Evolutionary conservation across 2,888 invertebrate species (phyloP), one percentile per base, ranked within the genome.

Genomic region (Suillia variegata): DNA sequence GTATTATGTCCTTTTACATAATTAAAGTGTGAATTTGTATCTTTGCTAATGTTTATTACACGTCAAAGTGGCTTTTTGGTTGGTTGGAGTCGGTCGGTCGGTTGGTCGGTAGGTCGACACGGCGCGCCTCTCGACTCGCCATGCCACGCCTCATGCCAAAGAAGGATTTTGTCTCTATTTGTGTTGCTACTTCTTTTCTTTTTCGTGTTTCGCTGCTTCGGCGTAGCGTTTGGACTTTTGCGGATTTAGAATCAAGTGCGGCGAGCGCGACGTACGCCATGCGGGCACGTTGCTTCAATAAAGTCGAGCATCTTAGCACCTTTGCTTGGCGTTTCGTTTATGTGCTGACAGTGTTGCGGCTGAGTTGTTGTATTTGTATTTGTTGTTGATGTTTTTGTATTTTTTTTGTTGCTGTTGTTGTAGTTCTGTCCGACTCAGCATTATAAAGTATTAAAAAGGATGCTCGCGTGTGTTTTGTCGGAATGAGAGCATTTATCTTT

Each of bases 401-500:
- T n/a, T n/a, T n/a, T n/a, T n/a, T n/a, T n/a, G 45, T 34, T 58
- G 22, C 33, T 47, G 20, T 26, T 42, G 45, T 34, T 47, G 42
- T 51, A 15, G 13, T 47, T 26, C 13, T 50, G 26, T n/a, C 10
- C n/a, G 38, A 13, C 15, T 53, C 15, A 18, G 18, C 33, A 31
- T 50, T 42, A 56, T 56, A 56, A 60, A 60, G 49, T 53, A 56
- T 53, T 60, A 56, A 56, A 59, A 47, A 54, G 18, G 31, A 15
- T 38, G 38, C 38, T 21, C 48, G 8, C 12, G n/a, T 21, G 38
- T 52, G 13, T 34, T 18, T 42, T 34, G n/a, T 22, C 2, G 21
- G 42, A 54, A 33, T 64, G 57, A 57, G 62, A 62, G 54, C 62
- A 64, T 64, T 65, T 65, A 62, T 65, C 62, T 64, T 62, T 62